Evolutionary conservation across 2,888 invertebrate species (phyloP).

Genomic region (Oscheius sp.): DNA sequence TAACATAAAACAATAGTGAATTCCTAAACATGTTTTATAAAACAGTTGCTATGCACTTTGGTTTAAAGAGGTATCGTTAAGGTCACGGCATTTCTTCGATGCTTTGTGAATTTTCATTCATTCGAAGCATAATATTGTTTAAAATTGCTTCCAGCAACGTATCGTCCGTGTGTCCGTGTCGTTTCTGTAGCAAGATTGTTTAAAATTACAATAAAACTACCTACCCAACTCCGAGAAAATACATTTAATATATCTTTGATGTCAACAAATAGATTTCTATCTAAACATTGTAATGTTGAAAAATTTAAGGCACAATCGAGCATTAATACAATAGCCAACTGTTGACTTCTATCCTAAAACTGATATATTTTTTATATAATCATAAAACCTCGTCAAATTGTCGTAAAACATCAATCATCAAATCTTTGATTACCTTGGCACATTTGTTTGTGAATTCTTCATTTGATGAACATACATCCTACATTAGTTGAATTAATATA

Average conservation of each 20-base stretch:
- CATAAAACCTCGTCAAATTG: neutral
- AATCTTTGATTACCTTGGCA: neutral
- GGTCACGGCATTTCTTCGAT: no score
- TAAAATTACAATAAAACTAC: neutral
- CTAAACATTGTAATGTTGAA: neutral
- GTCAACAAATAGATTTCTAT: no score
- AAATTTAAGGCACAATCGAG: neutral
- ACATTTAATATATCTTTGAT: neutral
- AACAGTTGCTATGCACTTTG: no score
- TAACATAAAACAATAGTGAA: no score
- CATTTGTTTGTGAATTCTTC: neutral
- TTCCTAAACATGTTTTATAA: no score
- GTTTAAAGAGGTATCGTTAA: no score
- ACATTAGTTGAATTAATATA: no score
- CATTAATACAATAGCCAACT: constrained; percentile 9
- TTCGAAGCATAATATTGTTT: neutral
- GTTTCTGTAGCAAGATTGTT: neutral
- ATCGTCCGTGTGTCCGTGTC: neutral
- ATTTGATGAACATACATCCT: neutral
- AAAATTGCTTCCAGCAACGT: neutral
- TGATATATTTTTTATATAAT: no score
- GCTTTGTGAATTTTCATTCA: neutral
- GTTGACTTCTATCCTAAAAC: constrained; percentile 11
- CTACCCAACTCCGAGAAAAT: neutral
- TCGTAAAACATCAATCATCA: constrained; percentile 4